These are phyloP conservation scores for Exaiptasia diaphana DNA, from an alignment of 64 coral and sea anemone genomes.

Conservation along the genomic window DNA sequence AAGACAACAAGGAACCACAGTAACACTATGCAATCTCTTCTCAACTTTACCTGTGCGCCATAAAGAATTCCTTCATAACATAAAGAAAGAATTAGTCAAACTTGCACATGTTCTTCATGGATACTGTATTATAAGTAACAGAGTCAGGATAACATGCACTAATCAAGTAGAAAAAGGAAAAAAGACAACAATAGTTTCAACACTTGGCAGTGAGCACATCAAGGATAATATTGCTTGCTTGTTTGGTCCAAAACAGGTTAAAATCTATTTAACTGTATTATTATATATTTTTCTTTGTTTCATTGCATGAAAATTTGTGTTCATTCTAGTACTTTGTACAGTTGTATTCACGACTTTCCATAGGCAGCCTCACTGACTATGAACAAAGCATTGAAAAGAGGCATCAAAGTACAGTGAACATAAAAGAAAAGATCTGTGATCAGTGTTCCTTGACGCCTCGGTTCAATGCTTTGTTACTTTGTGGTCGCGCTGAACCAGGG, in stretches of 20 bases:
- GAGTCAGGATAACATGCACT: conserved; percentile 74
- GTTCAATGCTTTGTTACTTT: too few relatives aligned
- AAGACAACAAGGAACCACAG: conserved; percentile 75
- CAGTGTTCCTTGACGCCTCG: too few relatives aligned
- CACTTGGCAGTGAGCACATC: conserved; percentile 70
- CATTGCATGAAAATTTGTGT: too few relatives aligned
- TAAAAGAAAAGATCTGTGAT: too few relatives aligned
- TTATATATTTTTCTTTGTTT: too few relatives aligned
- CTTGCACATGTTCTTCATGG: conserved; percentile 86
- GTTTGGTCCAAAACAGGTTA: conserved; percentile 97
- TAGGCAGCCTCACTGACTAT: background rate
- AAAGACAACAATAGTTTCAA: conserved; percentile 65
- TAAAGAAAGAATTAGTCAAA: conserved; percentile 92
- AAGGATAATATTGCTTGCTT: conserved; percentile 91
- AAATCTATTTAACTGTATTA: too few relatives aligned
- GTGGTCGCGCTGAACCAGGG: too few relatives aligned
- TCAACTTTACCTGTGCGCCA: conserved; percentile 88
- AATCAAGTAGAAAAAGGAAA: conserved; percentile 85
- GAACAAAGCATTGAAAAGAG: too few relatives aligned
- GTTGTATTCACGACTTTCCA: too few relatives aligned
- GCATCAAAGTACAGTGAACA: too few relatives aligned
- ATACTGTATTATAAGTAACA: conserved; percentile 84
- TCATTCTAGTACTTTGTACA: too few relatives aligned
- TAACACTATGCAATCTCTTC: conserved; percentile 76
- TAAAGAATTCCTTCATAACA: conserved; percentile 85